Evolutionary conservation across 2,113 vertebrate species (phyloP), one percentile per base, ranked within the genome.

Genomic region (Guaruba guarouba): DNA sequence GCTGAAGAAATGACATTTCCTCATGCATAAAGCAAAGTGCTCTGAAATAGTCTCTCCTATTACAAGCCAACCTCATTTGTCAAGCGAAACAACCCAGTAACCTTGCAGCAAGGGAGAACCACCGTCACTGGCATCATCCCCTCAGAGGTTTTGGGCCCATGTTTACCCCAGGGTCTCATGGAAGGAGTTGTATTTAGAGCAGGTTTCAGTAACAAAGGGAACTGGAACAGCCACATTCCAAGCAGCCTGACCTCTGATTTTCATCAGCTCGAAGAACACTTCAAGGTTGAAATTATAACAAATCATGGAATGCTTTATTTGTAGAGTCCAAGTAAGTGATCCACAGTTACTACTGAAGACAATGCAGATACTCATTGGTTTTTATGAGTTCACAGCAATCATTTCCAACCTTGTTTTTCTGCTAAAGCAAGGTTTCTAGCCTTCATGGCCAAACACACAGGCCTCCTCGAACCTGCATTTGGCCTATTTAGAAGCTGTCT

Each of bases 221-320:
- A 92, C 88, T 29, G 35, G 67, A 90, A 80, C 31, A 17, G 82
- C 37, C 6, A 4, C 90, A 96, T 96, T 93, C 90, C 90, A 78
- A 80, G 55, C 1, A 2, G 59, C 29, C 59, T 70, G 68, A 90
- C 54, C 79, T 85, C 85, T 17, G 22, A 82, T 69, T 90, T 73
- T 71, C 92, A 89, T 87, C 48, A 84, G 31, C 77, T 70, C 0
- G 0, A 51, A 82, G n/a, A 88, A 63, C 52, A 64, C 66, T 86
- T 79, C 84, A 90, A 69, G 81, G 67, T 1, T 87, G 74, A 66
- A 73, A 31, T 46, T 48, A 31, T 28, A 87, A 82, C 29, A n/a
- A 76, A 76, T 70, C 16, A 24, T 8, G 75, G 35, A 44, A 76
- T 66, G 57, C n/a, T 83, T 84, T 78, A 87, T 43, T 52, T 94